Conservation (phyloP, 1,140 invertebrate genomes). For the Euwallacea similis region DNA sequence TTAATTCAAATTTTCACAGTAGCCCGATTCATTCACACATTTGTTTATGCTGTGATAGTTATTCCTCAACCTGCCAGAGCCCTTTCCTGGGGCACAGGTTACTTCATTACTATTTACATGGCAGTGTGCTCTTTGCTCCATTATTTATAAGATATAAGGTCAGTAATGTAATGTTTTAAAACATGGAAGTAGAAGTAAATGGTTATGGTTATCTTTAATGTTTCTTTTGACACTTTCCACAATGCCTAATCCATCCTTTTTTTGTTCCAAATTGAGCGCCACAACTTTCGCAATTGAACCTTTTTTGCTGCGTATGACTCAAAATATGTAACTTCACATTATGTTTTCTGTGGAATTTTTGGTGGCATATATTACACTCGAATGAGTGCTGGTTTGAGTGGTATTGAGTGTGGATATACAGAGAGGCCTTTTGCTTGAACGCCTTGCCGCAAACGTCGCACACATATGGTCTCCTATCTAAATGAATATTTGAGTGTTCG, state of each 20-base stretch:
- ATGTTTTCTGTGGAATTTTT: conserved; percentile 44
- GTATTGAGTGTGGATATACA: conserved; percentile 94
- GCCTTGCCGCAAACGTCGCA: conserved; percentile 63
- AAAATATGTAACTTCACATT: conserved; percentile 43
- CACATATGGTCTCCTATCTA: conserved; percentile 64
- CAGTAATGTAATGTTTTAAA: neutral
- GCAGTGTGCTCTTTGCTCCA: conserved; percentile 43
- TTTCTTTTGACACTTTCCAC: neutral
- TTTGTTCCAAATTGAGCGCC: neutral
- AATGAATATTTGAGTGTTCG: conserved; percentile 67
- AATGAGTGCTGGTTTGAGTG: conserved; percentile 75
- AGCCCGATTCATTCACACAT: conserved; percentile 64
- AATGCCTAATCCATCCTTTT: neutral
- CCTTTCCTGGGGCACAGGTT: conserved; percentile 55
- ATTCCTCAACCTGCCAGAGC: conserved; percentile 61
- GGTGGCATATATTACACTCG: conserved; percentile 80
- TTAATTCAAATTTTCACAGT: conserved; percentile 65
- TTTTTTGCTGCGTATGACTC: neutral
- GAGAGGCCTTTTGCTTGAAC: conserved; percentile 50
- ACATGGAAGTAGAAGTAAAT: neutral
- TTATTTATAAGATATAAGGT: conserved; percentile 12
- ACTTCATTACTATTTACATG: conserved; percentile 56
- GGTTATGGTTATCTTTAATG: neutral
- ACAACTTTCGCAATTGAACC: neutral
- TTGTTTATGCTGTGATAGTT: conserved; percentile 63